Evolutionary conservation across 2,113 vertebrate genomes (phyloP), one percentile per base, ranked within the genome.

Genomic region (Dasyornis broadbenti): DNA sequence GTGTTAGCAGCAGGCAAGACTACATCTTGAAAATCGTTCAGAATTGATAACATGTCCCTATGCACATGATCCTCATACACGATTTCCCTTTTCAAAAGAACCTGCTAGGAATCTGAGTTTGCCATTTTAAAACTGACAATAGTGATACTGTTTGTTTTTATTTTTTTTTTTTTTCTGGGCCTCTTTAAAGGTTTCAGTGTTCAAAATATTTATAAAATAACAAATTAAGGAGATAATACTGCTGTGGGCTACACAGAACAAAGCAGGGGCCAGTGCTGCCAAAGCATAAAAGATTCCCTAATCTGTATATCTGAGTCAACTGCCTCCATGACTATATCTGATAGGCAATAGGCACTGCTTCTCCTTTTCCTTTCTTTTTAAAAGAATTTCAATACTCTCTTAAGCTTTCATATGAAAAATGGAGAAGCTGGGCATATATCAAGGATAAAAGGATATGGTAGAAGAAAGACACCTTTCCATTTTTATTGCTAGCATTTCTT

Each of bases 391-490:
- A 90, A 60, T 90, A 75, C n/a, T 72, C 90, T 95, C 82, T 94
- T 86, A 92, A 94, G 87, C 88, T 94, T 96, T 95, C 82, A 77
- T 69, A 89, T 79, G 90, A 93, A 93, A 96, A 96, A 91, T 6
- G 13, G 78, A 96, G 92, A 95, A 93, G 52, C 35, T 56, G 63
- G 70, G 86, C 72, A 65, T 94, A 66, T 89, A 94, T 96, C 94
- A 96, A 90, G 89, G 89, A 96, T 84, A 90, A 95, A 97, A 96
- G 56, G 24, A 71, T 81, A 63, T 33, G 23, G 84, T 59, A 18
- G 31, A 86, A 90, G 91, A 92, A 96, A 92, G 96, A 82, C 47
- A 87, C 82, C 76, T 75, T 96, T 92, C 70, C 64, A 47, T 95
- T 96, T 97, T 96, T 93, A 88, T 91, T 91, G 82, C 71, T 79